phyloP scores from a whole-genome alignment of 2,113 vertebrate genomes.

The Colaptes auratus region DNA sequence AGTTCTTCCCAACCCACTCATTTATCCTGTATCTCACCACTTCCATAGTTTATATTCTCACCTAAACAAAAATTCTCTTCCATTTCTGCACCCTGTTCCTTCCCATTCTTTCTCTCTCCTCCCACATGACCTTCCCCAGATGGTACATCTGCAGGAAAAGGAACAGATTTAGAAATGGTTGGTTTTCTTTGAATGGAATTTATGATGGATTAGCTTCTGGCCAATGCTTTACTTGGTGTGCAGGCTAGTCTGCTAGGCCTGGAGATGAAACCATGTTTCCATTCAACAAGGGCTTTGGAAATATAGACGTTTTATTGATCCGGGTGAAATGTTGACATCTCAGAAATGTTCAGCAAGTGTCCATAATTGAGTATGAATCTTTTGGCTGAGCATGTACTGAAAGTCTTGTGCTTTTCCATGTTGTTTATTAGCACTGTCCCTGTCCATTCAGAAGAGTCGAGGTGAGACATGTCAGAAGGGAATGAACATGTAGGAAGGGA shows the following conservation, averaged over 20 bases:
- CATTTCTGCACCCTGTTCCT: neutral
- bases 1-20: neutral
- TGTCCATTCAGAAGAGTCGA: neutral
- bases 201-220: neutral
- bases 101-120: conserved; percentile 7
- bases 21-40: neutral
- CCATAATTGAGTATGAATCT: neutral
- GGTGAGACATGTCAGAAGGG: neutral
- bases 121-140: neutral
- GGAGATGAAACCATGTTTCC: conserved; percentile 4
- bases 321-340: neutral
- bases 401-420: neutral
- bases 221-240: neutral
- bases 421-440: neutral
- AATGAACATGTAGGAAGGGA: neutral
- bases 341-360: neutral
- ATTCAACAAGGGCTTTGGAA: neutral
- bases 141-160: conserved; percentile 6
- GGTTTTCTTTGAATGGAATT: conserved; percentile 23
- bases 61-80: neutral
- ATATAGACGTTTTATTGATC: conserved; percentile 24
- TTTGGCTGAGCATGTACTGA: neutral
- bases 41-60: neutral
- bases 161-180: neutral
- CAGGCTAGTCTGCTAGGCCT: conserved; percentile 27